Evolutionary conservation across 2,888 invertebrate genomes (phyloP).

Genomic region (Dryomyza anilis): DNA sequence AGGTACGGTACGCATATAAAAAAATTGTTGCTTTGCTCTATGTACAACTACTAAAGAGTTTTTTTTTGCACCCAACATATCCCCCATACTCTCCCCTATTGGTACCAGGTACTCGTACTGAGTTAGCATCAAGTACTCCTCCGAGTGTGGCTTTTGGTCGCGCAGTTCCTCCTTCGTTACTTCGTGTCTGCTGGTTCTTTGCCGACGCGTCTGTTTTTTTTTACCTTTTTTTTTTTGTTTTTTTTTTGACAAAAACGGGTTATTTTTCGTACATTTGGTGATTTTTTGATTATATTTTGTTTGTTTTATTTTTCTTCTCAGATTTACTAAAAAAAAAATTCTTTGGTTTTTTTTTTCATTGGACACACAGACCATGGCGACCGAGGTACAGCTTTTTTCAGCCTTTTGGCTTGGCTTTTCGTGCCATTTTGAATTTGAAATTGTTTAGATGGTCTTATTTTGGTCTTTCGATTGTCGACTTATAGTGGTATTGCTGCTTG

Average conservation of each 20-base stretch:
- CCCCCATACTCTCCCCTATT: background rate
- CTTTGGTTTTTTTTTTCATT: background rate
- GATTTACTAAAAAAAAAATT: too few species aligned
- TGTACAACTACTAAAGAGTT: background rate
- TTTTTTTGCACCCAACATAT: background rate
- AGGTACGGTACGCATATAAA: too few species aligned
- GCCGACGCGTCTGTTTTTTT: conserved; percentile 21
- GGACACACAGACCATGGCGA: conserved; percentile 15
- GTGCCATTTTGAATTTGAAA: conserved; percentile 35
- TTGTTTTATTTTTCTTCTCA: background rate
- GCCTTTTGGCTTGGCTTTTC: conserved; percentile 7
- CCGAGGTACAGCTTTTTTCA: conserved; percentile 31
- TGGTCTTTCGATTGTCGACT: too few species aligned
- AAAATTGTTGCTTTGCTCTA: background rate
- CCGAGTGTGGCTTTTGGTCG: conserved; percentile 30
- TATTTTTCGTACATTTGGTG: conserved; percentile 45
- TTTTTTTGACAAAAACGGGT: conserved; percentile 58
- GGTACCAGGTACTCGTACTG: conserved; percentile 1
- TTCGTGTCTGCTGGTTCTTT: background rate
- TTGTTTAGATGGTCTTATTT: conserved; percentile 30
- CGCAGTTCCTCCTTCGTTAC: conserved; percentile 22
- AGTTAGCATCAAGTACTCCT: conserved; percentile 19
- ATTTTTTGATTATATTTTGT: conserved; percentile 26
- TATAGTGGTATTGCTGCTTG: too few species aligned
- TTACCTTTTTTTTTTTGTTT: too few species aligned